Percentiles rank a stretch among this genome's conserved stretches.
These are phyloP conservation scores for Mesorhabditis spiculigera DNA, from an alignment of 2,888 invertebrate genomes.

Conservation along the genomic window DNA sequence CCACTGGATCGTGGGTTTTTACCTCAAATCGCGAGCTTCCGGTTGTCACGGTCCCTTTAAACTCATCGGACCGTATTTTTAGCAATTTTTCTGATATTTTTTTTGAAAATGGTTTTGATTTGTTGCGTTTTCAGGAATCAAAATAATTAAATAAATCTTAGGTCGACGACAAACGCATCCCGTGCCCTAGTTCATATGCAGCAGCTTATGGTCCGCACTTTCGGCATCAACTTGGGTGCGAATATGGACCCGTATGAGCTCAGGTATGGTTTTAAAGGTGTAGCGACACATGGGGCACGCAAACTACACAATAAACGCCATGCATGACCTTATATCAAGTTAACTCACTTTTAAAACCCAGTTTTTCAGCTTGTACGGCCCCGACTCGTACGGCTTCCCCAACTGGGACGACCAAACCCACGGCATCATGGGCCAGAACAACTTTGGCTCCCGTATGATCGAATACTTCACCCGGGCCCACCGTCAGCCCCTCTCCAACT, in stretches of 20 bases:
- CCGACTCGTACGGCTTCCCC: neutral
- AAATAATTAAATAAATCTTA: no score
- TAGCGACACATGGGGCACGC: no score
- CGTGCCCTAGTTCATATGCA: neutral
- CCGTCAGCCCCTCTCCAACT: neutral
- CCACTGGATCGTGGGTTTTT: conserved; percentile 5
- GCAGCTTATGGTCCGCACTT: neutral
- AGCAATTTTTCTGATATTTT: no score
- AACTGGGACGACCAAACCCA: neutral
- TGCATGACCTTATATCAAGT: no score
- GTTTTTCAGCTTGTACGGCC: neutral
- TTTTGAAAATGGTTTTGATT: no score
- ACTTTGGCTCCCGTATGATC: neutral
- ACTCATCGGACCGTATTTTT: no score
- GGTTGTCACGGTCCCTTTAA: no score
- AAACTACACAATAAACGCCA: no score
- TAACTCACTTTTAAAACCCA: no score
- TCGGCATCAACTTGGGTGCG: neutral
- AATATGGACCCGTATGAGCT: neutral
- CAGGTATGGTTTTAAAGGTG: neutral
- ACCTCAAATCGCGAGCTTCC: neutral
- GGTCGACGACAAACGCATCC: neutral
- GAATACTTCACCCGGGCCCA: neutral
- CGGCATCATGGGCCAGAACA: neutral
- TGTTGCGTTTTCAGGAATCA: no score